A percentile compares a stretch with the other conserved stretches of the same genome.
Evolutionary conservation across 2,113 vertebrate species (phyloP).

Genomic region (Sisor rabdophorus): DNA sequence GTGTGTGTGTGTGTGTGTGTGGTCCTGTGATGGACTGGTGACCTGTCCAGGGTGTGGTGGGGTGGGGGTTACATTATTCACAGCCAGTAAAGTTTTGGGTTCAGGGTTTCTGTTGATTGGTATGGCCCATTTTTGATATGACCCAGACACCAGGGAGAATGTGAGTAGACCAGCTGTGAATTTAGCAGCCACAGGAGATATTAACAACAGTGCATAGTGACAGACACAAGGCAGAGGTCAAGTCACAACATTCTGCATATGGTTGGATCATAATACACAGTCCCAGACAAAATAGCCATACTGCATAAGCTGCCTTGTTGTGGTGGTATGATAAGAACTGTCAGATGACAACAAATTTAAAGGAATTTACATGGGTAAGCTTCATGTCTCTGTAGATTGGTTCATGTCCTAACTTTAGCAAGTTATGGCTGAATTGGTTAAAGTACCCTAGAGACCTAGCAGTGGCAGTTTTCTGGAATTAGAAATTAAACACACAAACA

Average conservation of each 20-base stretch:
- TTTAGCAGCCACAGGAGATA: conserved; percentile 28
- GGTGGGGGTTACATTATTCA: conserved; percentile 17
- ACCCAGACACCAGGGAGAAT: conserved; percentile 33
- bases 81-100: conserved; percentile 17
- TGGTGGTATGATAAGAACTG: background rate
- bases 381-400: too few species aligned
- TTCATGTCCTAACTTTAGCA: too few species aligned
- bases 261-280: conserved; percentile 1
- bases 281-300: conserved; percentile 11
- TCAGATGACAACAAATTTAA: background rate
- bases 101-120: conserved; percentile 30
- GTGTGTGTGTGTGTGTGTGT: too few species aligned
- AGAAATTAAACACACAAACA: too few species aligned
- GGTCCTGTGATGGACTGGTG: too few species aligned
- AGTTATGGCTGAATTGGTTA: background rate
- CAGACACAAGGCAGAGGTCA: conserved; percentile 19
- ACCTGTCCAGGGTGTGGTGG: background rate
- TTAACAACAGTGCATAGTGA: conserved; percentile 2
- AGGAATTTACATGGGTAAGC: background rate
- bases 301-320: background rate
- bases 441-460: background rate
- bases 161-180: conserved; percentile 33
- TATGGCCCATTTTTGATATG: conserved; percentile 26
- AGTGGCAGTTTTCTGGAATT: too few species aligned
- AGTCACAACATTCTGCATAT: background rate